Percentiles rank a stretch among this genome's conserved stretches.
phyloP scores from a whole-genome alignment of 2,113 vertebrate species.

The Syrrhaptes paradoxus region DNA sequence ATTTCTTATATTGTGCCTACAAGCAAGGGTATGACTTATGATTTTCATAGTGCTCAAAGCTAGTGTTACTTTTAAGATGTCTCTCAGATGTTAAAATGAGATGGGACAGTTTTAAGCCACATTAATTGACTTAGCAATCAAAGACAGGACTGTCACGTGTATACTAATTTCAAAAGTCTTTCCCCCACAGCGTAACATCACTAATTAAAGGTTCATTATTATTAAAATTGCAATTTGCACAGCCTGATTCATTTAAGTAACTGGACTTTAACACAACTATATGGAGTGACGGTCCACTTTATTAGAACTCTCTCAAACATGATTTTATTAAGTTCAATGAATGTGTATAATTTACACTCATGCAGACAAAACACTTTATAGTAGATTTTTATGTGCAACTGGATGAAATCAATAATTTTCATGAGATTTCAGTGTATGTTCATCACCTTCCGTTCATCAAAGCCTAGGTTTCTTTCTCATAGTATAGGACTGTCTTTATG shows the following conservation, averaged over 20 bases:
- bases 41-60: not conserved
- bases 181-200: not conserved
- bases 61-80: not conserved
- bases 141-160: not conserved
- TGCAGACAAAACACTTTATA: not conserved
- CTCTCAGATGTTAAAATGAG: not conserved
- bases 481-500: not conserved
- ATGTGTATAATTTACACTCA: not conserved
- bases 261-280: not conserved
- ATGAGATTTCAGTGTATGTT: not conserved
- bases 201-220: not conserved
- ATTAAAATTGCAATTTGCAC: not conserved
- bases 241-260: not conserved
- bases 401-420: not conserved
- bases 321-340: not conserved
- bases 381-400: not conserved
- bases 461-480: not conserved
- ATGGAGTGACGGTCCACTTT: not conserved
- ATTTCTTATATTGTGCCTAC: not conserved
- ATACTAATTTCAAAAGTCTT: not conserved
- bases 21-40: not conserved
- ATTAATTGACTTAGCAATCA: not conserved
- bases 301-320: not conserved
- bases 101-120: not conserved
- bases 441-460: not conserved